Evolutionary conservation across 2,888 invertebrate species (phyloP).

Genomic region (Eristalis intricaria): DNA sequence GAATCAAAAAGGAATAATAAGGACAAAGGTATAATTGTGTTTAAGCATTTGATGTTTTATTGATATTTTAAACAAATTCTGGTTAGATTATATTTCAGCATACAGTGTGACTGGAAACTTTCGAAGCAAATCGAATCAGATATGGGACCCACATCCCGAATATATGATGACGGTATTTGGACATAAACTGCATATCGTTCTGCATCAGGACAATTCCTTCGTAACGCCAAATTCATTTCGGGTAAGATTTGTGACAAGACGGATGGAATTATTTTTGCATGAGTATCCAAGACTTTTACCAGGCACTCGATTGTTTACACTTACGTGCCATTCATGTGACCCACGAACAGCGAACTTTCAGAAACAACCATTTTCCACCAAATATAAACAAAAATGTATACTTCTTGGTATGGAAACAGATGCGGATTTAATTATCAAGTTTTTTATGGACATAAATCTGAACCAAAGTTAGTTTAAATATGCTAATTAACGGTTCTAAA

Average conservation of each 20-base stretch:
- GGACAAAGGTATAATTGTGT: slow-evolving; percentile 71
- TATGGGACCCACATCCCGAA: slow-evolving; percentile 89
- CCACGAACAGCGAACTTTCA: no score
- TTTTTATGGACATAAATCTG: no score
- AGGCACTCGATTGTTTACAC: no score
- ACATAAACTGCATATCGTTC: slow-evolving; percentile 77
- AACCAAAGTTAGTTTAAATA: no score
- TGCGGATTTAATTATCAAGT: no score
- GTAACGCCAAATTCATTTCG: slow-evolving; percentile 78
- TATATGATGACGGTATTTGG: slow-evolving; percentile 87
- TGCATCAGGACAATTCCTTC: slow-evolving; percentile 80
- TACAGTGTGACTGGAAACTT: slow-evolving; percentile 86
- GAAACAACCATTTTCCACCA: no score
- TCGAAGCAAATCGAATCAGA: slow-evolving; percentile 83
- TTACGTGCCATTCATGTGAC: no score
- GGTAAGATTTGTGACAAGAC: slow-evolving; percentile 70
- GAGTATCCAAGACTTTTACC: neutral
- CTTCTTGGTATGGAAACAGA: no score
- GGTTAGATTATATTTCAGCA: slow-evolving; percentile 78
- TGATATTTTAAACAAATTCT: slow-evolving; percentile 73
- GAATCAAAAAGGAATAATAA: slow-evolving; percentile 80
- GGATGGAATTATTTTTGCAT: neutral
- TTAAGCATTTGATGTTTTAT: slow-evolving; percentile 32
- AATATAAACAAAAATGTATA: no score
- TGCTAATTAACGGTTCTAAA: no score